phyloP scores from a whole-genome alignment of 2,113 vertebrate genomes.

The Syrmaticus mikado region DNA sequence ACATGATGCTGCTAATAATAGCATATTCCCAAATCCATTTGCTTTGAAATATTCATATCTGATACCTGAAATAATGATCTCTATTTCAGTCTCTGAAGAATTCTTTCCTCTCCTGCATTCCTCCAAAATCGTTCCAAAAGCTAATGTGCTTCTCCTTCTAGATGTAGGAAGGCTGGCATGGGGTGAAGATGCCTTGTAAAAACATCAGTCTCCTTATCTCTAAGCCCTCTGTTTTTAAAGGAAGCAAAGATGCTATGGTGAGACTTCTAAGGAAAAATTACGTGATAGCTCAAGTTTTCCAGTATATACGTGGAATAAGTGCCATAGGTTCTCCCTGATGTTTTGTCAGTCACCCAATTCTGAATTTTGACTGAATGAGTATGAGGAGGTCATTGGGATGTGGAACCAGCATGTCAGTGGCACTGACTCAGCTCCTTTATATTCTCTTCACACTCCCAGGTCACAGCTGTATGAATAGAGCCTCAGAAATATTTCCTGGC shows the following conservation, averaged over 20 bases:
- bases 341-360: rapidly evolving
- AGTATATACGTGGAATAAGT: rapidly evolving
- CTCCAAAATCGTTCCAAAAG: neutral
- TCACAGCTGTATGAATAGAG: neutral
- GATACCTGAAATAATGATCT: neutral
- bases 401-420: neutral
- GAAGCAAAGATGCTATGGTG: neutral
- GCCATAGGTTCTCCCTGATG: neutral
- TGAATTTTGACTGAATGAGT: neutral
- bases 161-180: neutral
- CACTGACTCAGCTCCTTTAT: neutral
- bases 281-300: neutral
- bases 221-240: neutral
- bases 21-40: neutral
- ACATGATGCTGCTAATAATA: neutral
- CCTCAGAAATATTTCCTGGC: neutral
- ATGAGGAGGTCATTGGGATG: neutral
- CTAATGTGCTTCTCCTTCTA: neutral
- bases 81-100: neutral
- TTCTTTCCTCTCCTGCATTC: neutral
- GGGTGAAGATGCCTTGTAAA: neutral
- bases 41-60: neutral
- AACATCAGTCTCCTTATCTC: neutral
- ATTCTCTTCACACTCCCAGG: neutral
- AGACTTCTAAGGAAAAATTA: neutral